Percentiles rank a stretch among this genome's conserved stretches.
Evolutionary conservation across 2,113 vertebrate genomes (phyloP).

Genomic region (Mobula birostris): DNA sequence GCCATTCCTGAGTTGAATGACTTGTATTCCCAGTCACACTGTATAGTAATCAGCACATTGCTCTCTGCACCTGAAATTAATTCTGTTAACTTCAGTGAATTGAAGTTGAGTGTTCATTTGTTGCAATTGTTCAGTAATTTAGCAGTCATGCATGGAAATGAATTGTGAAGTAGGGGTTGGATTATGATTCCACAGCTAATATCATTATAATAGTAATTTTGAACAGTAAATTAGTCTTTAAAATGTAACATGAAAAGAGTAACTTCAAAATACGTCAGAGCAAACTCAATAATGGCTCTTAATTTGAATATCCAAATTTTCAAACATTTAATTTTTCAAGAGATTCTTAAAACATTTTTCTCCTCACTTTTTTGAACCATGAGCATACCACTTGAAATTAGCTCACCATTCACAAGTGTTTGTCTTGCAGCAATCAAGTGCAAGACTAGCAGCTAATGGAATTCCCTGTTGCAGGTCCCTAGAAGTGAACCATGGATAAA

Average conservation of each 20-base stretch:
- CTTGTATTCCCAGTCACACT: neutral
- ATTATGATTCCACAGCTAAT: neutral
- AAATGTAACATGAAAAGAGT: neutral
- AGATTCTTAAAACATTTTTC: neutral
- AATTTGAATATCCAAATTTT: neutral
- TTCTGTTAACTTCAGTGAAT: no score
- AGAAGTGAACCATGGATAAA: conserved; percentile 18
- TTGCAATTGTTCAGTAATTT: no score
- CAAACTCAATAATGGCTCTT: neutral
- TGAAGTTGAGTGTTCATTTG: no score
- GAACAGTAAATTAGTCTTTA: neutral
- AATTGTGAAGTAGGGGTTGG: neutral
- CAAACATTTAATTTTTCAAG: neutral
- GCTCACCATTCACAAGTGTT: conserved; percentile 3
- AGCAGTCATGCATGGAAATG: neutral
- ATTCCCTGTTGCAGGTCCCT: conserved; percentile 22
- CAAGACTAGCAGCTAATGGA: conserved; percentile 23
- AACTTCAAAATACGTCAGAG: neutral
- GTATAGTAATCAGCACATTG: no score
- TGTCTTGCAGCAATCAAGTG: conserved; percentile 23
- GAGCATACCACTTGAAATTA: neutral
- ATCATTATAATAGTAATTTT: neutral
- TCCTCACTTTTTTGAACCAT: neutral
- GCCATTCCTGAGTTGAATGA: neutral
- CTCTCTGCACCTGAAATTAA: no score